Percentiles rank a stretch among this genome's conserved stretches.
These are phyloP conservation scores for Meteorus colon DNA, from an alignment of 2,888 invertebrate species.

Conservation along the genomic window DNA sequence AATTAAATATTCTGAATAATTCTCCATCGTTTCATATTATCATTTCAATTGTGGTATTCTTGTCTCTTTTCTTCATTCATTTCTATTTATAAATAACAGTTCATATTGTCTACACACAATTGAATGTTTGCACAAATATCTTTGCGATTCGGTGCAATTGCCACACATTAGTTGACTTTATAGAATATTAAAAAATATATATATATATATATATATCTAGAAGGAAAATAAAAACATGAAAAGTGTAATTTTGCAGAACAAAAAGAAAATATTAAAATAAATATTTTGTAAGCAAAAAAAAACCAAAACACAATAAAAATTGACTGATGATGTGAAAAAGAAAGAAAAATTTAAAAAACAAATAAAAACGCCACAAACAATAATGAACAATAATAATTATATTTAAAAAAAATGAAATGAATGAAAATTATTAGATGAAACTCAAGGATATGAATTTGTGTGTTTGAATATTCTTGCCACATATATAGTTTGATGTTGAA, in stretches of 20 bases:
- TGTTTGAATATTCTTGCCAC: slow-evolving; percentile 33
- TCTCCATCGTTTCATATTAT: not conserved
- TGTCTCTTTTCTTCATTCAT: not conserved
- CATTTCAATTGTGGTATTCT: not conserved
- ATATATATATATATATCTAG: not conserved
- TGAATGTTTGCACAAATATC: slow-evolving; percentile 6
- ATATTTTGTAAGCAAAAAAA: slow-evolving; percentile 41
- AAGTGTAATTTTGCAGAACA: slow-evolving; percentile 21
- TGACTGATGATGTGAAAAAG: slow-evolving; percentile 22
- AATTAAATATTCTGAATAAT: slow-evolving; percentile 7
- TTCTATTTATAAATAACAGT: not conserved
- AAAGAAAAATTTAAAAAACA: slow-evolving; percentile 7
- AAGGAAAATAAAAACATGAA: too few relatives aligned
- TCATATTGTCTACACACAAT: not conserved
- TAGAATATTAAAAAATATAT: not conserved
- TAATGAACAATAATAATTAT: slow-evolving; percentile 25
- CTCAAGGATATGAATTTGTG: slow-evolving; percentile 8
- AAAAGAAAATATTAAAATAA: slow-evolving; percentile 21
- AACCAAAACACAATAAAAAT: slow-evolving; percentile 22
- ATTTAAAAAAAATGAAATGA: slow-evolving; percentile 10
- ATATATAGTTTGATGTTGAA: slow-evolving; percentile 55
- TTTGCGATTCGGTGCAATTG: not conserved
- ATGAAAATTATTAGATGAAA: slow-evolving; percentile 14
- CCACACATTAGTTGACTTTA: not conserved
- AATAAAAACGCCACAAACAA: slow-evolving; percentile 4